Percentiles rank a stretch among this genome's conserved stretches.
These are phyloP conservation scores for Agrenia bidenticulata DNA, from an alignment of 2,888 invertebrate genomes.

Conservation along the genomic window DNA sequence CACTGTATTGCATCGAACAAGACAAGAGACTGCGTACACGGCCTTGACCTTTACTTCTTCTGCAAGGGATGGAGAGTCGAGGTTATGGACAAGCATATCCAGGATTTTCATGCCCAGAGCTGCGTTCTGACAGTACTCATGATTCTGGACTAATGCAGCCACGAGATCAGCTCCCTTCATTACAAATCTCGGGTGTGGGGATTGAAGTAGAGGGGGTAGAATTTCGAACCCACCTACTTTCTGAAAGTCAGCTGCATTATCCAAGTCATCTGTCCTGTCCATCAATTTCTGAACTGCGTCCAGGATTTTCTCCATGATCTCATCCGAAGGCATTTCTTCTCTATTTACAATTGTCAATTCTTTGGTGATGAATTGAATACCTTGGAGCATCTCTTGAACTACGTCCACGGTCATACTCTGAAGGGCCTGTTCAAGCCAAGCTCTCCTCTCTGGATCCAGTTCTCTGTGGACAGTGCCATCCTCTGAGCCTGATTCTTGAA, in stretches of 20 bases:
- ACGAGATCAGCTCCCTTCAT: conserved; percentile 13
- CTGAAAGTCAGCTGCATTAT: conserved; percentile 8
- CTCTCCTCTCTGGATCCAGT: not conserved
- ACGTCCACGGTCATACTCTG: conserved; percentile 8
- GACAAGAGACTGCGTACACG: conserved; percentile 8
- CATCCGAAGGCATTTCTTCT: no score
- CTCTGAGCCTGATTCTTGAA: not conserved
- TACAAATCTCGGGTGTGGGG: not conserved
- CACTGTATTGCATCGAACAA: conserved; percentile 2
- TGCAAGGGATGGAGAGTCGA: not conserved
- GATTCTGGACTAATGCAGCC: conserved; percentile 13
- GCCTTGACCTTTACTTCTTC: conserved; percentile 9
- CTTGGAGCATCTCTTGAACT: conserved; percentile 7
- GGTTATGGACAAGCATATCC: not conserved
- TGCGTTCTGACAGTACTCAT: not conserved
- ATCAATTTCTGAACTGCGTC: not conserved
- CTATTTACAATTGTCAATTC: no score
- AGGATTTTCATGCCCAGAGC: not conserved
- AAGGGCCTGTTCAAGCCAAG: conserved; percentile 14
- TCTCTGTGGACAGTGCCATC: not conserved
- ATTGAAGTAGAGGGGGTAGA: not conserved
- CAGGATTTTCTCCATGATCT: not conserved
- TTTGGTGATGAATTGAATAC: not conserved
- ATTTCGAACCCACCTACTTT: conserved; percentile 14
- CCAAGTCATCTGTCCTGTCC: conserved; percentile 9